Evolutionary conservation across 2,888 invertebrate genomes (phyloP).

Genomic region (Scelioninae gen. 2): DNA sequence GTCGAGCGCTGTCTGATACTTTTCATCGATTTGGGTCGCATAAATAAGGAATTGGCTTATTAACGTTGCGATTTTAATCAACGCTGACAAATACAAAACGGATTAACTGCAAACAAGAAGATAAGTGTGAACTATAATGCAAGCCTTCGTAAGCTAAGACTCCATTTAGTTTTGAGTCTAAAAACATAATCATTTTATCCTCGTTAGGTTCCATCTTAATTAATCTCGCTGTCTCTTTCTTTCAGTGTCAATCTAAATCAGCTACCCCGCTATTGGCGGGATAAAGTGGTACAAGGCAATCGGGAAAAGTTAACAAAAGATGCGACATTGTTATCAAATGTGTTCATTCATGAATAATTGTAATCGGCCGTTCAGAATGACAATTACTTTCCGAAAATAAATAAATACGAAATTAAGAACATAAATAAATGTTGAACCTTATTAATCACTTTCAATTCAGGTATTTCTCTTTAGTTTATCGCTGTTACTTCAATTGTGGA

Average conservation of each 20-base stretch:
- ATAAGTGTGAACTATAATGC: slow-evolving; percentile 25
- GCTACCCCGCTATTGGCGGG: slow-evolving; percentile 14
- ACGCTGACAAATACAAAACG: slow-evolving; percentile 29
- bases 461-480: too few relatives aligned
- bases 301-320: slow-evolving; percentile 24
- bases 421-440: too few relatives aligned
- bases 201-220: slow-evolving; percentile 8
- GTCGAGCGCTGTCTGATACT: background rate
- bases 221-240: slow-evolving; percentile 17
- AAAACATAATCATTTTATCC: slow-evolving; percentile 26
- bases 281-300: slow-evolving; percentile 39
- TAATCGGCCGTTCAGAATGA: slow-evolving; percentile 3
- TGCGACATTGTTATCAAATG: slow-evolving; percentile 24
- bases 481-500: too few relatives aligned
- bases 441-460: too few relatives aligned
- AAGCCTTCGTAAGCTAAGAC: slow-evolving; percentile 20
- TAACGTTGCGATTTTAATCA: slow-evolving; percentile 21
- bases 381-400: background rate
- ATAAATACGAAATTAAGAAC: too few relatives aligned
- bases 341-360: slow-evolving; percentile 19
- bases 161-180: slow-evolving; percentile 19
- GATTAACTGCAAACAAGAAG: slow-evolving; percentile 28
- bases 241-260: slow-evolving; percentile 18
- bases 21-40: slow-evolving; percentile 12
- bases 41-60: slow-evolving; percentile 23